Conservation (phyloP, 2,797 vertebrate species). For the Ibycter americanus region DNA sequence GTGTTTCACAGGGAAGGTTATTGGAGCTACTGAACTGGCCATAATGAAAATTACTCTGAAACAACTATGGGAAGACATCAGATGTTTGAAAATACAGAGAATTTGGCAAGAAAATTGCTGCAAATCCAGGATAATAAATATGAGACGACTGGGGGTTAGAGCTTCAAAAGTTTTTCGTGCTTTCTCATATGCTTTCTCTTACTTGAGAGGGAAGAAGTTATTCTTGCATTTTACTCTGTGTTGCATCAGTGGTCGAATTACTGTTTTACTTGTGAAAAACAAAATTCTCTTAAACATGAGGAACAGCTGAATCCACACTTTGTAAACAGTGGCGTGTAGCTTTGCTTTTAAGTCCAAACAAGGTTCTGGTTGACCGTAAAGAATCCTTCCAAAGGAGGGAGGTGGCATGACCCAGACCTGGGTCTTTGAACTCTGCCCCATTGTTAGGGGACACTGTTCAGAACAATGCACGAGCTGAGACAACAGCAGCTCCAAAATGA, state of each 20-base stretch:
- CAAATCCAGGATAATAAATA: not conserved
- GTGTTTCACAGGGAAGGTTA: not conserved
- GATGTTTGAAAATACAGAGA: not conserved
- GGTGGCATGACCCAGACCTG: not conserved
- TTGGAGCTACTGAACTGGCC: not conserved
- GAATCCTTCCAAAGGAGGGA: not conserved
- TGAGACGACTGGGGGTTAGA: not conserved
- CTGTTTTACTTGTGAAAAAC: conserved; percentile 21
- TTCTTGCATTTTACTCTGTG: not conserved
- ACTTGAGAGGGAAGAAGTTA: not conserved
- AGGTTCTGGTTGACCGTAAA: not conserved
- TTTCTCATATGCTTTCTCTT: not conserved
- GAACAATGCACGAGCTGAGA: not conserved
- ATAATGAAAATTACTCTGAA: not conserved
- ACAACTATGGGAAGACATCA: not conserved
- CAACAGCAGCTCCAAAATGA: not conserved
- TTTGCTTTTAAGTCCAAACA: not conserved
- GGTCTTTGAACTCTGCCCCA: conserved; percentile 1
- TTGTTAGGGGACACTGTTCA: not conserved
- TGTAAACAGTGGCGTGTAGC: not conserved
- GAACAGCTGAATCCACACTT: not conserved
- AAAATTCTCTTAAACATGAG: not conserved
- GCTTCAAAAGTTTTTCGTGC: not conserved
- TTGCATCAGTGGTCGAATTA: not conserved
- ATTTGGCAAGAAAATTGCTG: not conserved